Evolutionary conservation across 64 coral and sea anemone genomes (phyloP).

Genomic region (Anthopleura sola): DNA sequence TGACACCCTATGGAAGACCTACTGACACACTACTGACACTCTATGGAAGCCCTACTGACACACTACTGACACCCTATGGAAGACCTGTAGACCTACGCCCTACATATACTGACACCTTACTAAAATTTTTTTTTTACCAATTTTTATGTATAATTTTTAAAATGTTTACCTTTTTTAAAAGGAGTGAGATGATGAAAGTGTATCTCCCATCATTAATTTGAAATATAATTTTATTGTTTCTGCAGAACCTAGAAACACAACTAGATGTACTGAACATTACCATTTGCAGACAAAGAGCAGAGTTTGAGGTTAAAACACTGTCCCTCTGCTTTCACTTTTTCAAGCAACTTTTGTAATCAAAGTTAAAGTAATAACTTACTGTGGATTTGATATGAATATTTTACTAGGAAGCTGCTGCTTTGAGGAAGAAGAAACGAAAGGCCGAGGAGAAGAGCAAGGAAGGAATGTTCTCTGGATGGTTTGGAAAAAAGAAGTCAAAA

Average conservation of each 20-base stretch:
- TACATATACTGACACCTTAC: background rate
- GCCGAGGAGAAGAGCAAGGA: slow-evolving; percentile 71
- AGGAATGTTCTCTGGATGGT: slow-evolving; percentile 66
- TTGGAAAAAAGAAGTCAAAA: slow-evolving; percentile 53
- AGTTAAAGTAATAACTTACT: background rate
- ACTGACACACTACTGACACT: too few species aligned
- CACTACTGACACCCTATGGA: too few species aligned
- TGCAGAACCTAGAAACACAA: slow-evolving; percentile 64
- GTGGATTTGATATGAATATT: background rate
- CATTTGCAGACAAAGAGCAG: slow-evolving; percentile 84
- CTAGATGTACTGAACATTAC: slow-evolving; percentile 95
- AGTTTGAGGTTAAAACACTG: slow-evolving; percentile 71
- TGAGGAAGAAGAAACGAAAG: slow-evolving; percentile 74
- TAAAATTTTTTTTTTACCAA: too few species aligned
- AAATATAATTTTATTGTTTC: too few species aligned
- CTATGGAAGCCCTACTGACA: too few species aligned
- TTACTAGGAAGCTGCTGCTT: slow-evolving; percentile 62
- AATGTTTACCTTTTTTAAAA: background rate
- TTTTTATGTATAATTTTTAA: too few species aligned
- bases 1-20: too few species aligned
- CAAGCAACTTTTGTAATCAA: background rate
- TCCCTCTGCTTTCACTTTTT: too few species aligned
- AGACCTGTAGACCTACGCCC: too few species aligned
- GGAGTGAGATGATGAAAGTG: too few species aligned
- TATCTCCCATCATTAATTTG: too few species aligned